Base-by-base conservation (phyloP, 2,113 vertebrate genomes). In the Hucho hucho region DNA sequence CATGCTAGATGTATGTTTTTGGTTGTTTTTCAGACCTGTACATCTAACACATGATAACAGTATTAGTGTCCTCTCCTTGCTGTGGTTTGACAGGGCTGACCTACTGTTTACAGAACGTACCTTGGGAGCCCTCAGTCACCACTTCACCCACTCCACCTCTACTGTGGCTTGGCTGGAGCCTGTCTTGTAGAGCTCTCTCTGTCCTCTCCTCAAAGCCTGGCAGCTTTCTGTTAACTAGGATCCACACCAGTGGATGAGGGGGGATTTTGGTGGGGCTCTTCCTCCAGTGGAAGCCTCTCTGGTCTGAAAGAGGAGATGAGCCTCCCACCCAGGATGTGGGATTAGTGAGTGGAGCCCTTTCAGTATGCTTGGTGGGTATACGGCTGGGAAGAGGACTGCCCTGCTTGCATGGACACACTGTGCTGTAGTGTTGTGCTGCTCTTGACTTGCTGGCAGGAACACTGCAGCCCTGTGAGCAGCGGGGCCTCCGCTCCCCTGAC, bases 311-410 rank as follows among this genome's bases (percentile, higher is more conserved):
- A 76, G 68, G 76, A 75, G 81, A 83, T 28, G 79, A 83, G 72
- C 70, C 43, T 79, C 75, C 65, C 2, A 14, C 78, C 67, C n/a
- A 77, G 73, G 69, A 18, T 49, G 16, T 3, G 2, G 84, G 76
- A 79, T 85, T 84, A 88, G 76, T 78, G 76, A 88, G 86, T 79
- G 49, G 82, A 82, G 70, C 75, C 84, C 85, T 85, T 89, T 88
- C 74, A 84, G 75, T 78, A 69, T 4, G 37, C 59, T 72, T 16
- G 1, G 72, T 32, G 74, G 76, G 75, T 75, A 86, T 79, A 77
- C 66, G 56, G 67, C 71, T 73, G 32, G 77, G 79, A 81, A 85
- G 79, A 86, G 84, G 73, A 73, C 76, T 74, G 65, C 80, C 70
- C 64, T 83, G 81, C 49, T 4, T 61, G 58, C n/a, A 75, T 18